Conservation (phyloP, 2,797 vertebrate species). For the Babyrousa celebensis region DNA sequence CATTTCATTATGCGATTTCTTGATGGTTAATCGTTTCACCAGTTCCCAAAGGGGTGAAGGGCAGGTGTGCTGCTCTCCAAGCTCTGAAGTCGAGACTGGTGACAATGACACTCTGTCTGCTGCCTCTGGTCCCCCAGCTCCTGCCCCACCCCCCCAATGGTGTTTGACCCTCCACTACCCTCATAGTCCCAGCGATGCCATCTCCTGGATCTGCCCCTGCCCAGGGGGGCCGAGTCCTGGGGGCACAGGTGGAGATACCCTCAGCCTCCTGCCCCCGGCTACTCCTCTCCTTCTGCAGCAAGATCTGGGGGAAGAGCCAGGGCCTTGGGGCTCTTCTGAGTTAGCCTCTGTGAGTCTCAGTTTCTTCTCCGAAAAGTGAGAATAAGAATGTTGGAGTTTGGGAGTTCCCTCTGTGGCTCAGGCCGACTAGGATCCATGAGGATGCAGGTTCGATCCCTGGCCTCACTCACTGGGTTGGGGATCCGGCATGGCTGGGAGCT, state of each 20-base stretch:
- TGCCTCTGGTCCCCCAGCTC: conserved; percentile 19
- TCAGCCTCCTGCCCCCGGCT: rapidly evolving
- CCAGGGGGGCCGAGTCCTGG: neutral
- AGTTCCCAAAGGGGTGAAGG: rapidly evolving
- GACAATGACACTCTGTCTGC: neutral
- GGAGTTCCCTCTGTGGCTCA: too few species aligned
- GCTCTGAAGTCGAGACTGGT: neutral
- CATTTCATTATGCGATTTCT: conserved; percentile 67
- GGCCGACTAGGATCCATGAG: too few species aligned
- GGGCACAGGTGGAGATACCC: rapidly evolving
- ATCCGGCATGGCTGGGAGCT: too few species aligned
- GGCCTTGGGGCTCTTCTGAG: neutral
- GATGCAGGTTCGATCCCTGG: too few species aligned
- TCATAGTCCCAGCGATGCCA: too few species aligned
- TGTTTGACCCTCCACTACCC: neutral
- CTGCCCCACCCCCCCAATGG: neutral
- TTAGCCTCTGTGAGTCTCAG: neutral
- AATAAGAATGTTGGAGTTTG: neutral
- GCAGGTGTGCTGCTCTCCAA: rapidly evolving
- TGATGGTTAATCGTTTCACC: neutral
- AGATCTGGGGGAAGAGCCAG: neutral
- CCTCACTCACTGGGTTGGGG: too few species aligned
- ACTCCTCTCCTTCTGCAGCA: neutral
- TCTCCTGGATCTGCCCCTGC: neutral
- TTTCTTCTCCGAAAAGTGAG: neutral